Conservation (phyloP, 2,888 invertebrate genomes). For the Iselma pallidipennis region DNA sequence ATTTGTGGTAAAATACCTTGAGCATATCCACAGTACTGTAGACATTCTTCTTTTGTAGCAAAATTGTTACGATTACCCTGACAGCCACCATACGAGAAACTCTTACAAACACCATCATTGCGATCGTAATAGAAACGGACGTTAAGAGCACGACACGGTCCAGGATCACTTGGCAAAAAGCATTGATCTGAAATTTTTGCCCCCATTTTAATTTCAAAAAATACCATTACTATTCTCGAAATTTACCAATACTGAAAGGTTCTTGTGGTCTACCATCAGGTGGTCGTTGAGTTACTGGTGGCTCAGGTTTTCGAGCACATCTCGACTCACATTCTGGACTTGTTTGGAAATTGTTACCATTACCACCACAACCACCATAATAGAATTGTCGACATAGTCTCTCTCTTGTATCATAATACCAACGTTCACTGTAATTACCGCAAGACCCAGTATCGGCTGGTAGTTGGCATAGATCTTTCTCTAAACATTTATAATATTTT, state of each 20-base stretch:
- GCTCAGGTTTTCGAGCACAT: conserved; percentile 58
- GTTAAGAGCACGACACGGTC: conserved; percentile 65
- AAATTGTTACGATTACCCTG: conserved; percentile 83
- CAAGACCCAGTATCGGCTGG: conserved; percentile 80
- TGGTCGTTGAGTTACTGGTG: conserved; percentile 27
- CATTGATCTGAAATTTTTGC: conserved; percentile 65
- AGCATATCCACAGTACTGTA: conserved; percentile 67
- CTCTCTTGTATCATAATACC: conserved; percentile 82
- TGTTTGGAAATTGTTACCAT: conserved; percentile 80
- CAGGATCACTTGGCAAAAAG: conserved; percentile 66
- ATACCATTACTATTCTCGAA: not conserved
- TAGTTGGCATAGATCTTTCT: conserved; percentile 72
- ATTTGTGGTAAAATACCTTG: conserved; percentile 60
- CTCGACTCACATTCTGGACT: conserved; percentile 68
- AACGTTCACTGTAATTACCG: conserved; percentile 71
- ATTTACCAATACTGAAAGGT: conserved; percentile 39
- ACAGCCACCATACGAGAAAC: conserved; percentile 82
- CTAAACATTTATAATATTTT: conserved; percentile 49
- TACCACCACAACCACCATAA: conserved; percentile 92
- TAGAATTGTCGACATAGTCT: conserved; percentile 79
- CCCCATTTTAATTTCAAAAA: not conserved
- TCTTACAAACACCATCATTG: conserved; percentile 71
- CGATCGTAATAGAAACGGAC: conserved; percentile 75
- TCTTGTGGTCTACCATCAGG: conserved; percentile 12
- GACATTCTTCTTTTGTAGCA: conserved; percentile 69